Conservation (phyloP, 1,140 invertebrate genomes). For the Ptiloglossa arizonensis region DNA sequence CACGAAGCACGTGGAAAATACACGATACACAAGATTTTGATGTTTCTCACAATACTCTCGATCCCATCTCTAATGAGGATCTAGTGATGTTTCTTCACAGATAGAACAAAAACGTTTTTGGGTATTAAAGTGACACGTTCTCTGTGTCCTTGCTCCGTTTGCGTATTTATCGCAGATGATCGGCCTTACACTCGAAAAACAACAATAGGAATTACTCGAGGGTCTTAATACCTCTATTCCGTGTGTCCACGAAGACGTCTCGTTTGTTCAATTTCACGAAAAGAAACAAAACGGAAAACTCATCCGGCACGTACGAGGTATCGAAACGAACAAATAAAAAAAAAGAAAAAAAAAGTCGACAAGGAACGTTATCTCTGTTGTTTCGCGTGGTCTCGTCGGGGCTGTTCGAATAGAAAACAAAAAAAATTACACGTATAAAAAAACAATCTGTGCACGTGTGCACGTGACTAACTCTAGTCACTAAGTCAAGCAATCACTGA, state of each 20-base stretch:
- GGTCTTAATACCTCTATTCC: conserved; percentile 58
- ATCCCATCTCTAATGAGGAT: conserved; percentile 25
- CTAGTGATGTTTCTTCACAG: too few species aligned
- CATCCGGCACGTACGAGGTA: not conserved
- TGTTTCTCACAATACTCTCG: not conserved
- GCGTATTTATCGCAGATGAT: not conserved
- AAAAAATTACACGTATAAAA: not conserved
- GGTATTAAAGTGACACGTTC: conserved; percentile 55
- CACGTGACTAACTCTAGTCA: not conserved
- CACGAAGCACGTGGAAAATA: too few species aligned
- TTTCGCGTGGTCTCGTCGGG: not conserved
- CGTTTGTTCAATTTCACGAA: not conserved
- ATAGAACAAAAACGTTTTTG: not conserved
- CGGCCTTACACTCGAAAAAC: conserved; percentile 3
- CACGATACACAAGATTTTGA: too few species aligned
- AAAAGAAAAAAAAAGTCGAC: not conserved
- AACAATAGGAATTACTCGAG: conserved; percentile 39
- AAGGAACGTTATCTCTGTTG: not conserved
- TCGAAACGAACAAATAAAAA: not conserved
- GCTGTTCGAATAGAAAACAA: not conserved
- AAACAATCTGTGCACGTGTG: not conserved
- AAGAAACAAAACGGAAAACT: not conserved
- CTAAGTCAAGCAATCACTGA: conserved; percentile 3
- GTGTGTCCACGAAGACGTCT: not conserved
- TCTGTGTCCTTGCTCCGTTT: conserved; percentile 58